Evolutionary conservation across 2,113 vertebrate species (phyloP).

Genomic region (Ailuropoda melanoleuca): DNA sequence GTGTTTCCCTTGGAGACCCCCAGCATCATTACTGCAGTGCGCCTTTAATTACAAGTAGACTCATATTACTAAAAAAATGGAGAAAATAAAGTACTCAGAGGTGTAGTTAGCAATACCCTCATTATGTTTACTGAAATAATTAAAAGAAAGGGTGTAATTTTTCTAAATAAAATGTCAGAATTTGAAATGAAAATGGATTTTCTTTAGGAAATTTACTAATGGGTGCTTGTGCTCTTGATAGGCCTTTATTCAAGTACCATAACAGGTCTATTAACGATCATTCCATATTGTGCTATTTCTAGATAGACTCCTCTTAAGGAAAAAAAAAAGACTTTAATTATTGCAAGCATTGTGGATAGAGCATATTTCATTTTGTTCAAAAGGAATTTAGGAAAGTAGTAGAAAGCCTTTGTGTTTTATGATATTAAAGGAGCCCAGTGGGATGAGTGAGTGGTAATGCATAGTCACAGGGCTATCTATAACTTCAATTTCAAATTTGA

Average conservation of each 20-base stretch:
- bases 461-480: neutral
- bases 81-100: conserved; percentile 73
- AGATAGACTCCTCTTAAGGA: conserved; percentile 39
- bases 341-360: neutral
- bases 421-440: neutral
- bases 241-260: conserved; percentile 49
- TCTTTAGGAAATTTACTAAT: conserved; percentile 75
- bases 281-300: conserved; percentile 53
- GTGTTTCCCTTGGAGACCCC: conserved; percentile 82
- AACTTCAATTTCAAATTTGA: conserved; percentile 32
- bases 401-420: conserved; percentile 8
- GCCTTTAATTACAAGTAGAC: conserved; percentile 85
- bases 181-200: conserved; percentile 73
- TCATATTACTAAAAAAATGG: conserved; percentile 79
- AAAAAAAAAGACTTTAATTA: conserved; percentile 42
- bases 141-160: conserved; percentile 77
- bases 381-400: conserved; percentile 31
- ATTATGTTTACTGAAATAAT: conserved; percentile 84
- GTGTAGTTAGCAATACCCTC: conserved; percentile 74
- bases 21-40: conserved; percentile 80
- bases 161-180: conserved; percentile 77
- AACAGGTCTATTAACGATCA: conserved; percentile 39
- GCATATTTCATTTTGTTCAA: conserved; percentile 32
- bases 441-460: neutral
- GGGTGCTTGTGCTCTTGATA: conserved; percentile 19